A percentile compares a stretch with the other conserved stretches of the same genome.
Conservation (phyloP, 1,140 invertebrate genomes). For the Drosophila arizonae region DNA sequence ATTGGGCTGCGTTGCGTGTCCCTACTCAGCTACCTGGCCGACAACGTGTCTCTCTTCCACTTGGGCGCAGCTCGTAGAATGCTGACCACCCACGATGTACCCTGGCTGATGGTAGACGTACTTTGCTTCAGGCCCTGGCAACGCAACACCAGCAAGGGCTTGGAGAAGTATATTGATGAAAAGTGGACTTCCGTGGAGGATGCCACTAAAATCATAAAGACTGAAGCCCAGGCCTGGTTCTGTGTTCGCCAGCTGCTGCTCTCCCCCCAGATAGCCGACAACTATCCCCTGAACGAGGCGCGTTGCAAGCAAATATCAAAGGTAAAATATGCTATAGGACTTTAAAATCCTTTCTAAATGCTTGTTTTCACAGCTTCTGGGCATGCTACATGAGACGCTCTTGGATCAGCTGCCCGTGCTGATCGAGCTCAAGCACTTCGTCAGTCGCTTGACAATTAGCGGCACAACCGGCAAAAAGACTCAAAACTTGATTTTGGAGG, state of each 20-base stretch:
- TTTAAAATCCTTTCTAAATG: too few relatives aligned
- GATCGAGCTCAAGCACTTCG: conserved; percentile 88
- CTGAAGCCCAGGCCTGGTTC: conserved; percentile 89
- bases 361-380: conserved; percentile 69
- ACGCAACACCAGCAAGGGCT: conserved; percentile 84
- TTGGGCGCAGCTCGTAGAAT: conserved; percentile 86
- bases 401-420: conserved; percentile 90
- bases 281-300: conserved; percentile 88
- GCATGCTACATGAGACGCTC: conserved; percentile 85
- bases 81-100: conserved; percentile 88
- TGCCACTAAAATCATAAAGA: conserved; percentile 85
- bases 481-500: conserved; percentile 84
- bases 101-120: conserved; percentile 88
- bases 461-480: conserved; percentile 52
- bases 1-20: conserved; percentile 88
- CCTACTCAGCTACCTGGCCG: conserved; percentile 86
- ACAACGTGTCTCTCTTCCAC: conserved; percentile 85
- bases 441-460: conserved; percentile 83
- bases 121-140: conserved; percentile 88
- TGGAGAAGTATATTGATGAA: conserved; percentile 84
- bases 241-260: conserved; percentile 87
- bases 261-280: conserved; percentile 85
- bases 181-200: conserved; percentile 87
- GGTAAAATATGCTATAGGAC: conserved; percentile 10
- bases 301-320: conserved; percentile 85